phyloP scores from a whole-genome alignment of 2,888 invertebrate species.

The Toxonevra muliebris region DNA sequence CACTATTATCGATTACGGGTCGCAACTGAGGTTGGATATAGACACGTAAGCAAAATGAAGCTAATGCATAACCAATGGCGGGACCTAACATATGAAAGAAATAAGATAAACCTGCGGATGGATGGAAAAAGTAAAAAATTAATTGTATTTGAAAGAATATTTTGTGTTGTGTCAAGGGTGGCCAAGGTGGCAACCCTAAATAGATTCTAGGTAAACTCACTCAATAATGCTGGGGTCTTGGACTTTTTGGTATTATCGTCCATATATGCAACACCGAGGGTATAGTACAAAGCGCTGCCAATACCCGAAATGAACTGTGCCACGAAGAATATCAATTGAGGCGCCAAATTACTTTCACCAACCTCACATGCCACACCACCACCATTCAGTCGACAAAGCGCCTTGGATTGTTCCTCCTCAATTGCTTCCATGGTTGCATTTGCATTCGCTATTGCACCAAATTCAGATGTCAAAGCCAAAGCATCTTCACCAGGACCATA shows the following conservation, averaged over 20 bases:
- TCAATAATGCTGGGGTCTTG: slow-evolving; percentile 73
- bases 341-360: slow-evolving; percentile 68
- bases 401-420: slow-evolving; percentile 66
- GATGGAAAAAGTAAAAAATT: slow-evolving; percentile 65
- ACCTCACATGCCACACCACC: slow-evolving; percentile 60
- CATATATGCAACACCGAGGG: slow-evolving; percentile 75
- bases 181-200: too few species aligned
- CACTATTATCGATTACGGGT: slow-evolving; percentile 71
- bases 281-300: slow-evolving; percentile 73
- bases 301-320: slow-evolving; percentile 76
- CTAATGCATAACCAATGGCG: slow-evolving; percentile 73
- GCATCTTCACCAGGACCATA: slow-evolving; percentile 76
- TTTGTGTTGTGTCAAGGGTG: too few species aligned
- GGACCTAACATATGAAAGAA: slow-evolving; percentile 74
- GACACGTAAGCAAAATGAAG: slow-evolving; percentile 71
- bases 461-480: slow-evolving; percentile 70
- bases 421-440: slow-evolving; percentile 61
- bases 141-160: not conserved
- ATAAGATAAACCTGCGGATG: slow-evolving; percentile 69
- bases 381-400: slow-evolving; percentile 64
- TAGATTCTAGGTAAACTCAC: slow-evolving; percentile 62
- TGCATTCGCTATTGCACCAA: slow-evolving; percentile 61
- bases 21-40: slow-evolving; percentile 73
- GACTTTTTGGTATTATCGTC: slow-evolving; percentile 77
- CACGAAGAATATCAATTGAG: slow-evolving; percentile 70